phyloP scores from a whole-genome alignment of 2,888 invertebrate genomes.

The Ischnura elegans region DNA sequence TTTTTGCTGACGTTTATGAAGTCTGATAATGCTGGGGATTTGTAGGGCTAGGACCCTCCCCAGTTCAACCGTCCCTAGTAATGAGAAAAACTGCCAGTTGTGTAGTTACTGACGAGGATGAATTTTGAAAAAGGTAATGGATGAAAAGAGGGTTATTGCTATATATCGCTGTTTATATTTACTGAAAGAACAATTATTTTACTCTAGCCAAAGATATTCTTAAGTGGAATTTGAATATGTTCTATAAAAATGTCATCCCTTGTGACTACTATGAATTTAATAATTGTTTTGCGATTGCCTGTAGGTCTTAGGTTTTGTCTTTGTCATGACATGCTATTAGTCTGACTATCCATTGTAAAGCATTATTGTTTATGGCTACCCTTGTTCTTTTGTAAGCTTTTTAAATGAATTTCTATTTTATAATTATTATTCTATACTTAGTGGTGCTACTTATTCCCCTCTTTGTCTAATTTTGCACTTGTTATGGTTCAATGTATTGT shows the following conservation, averaged over 20 bases:
- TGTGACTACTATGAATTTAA: background rate
- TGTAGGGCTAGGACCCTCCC: slow-evolving; percentile 42
- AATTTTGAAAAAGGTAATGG: background rate
- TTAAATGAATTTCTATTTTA: too few relatives aligned
- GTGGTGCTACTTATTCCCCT: background rate
- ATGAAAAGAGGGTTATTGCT: background rate
- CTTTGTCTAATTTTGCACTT: background rate
- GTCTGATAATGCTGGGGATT: slow-evolving; percentile 12
- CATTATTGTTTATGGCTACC: too few relatives aligned
- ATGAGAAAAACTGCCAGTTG: slow-evolving; percentile 36
- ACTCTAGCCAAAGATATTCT: background rate
- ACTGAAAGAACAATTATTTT: background rate
- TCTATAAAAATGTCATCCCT: background rate
- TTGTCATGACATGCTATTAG: background rate
- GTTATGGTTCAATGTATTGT: too few relatives aligned
- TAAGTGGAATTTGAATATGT: background rate
- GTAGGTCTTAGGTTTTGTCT: slow-evolving; percentile 9
- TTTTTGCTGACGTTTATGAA: background rate
- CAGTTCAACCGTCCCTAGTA: slow-evolving; percentile 48
- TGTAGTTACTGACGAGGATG: background rate
- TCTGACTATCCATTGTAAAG: too few relatives aligned
- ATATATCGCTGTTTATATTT: background rate
- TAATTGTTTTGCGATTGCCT: slow-evolving; percentile 20
- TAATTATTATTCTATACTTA: too few relatives aligned
- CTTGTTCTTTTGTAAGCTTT: too few relatives aligned